phyloP scores from a whole-genome alignment of 2,113 vertebrate species.

The Notothenia coriiceps region DNA sequence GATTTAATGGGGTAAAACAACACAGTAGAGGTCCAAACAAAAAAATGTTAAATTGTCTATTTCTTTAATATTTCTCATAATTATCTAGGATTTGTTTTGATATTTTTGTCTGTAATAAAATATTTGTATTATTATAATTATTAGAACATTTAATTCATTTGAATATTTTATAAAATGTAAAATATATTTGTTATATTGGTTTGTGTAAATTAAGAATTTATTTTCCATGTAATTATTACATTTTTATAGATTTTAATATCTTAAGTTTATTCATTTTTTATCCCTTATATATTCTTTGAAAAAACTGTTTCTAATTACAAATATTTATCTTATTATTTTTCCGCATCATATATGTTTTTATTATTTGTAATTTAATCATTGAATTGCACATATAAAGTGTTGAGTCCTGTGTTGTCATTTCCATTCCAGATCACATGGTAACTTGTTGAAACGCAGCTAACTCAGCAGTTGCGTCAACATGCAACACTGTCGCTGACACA shows the following conservation, averaged over 20 bases:
- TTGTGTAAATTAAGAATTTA: too few species aligned
- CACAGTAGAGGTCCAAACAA: neutral
- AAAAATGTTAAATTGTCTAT: too few species aligned
- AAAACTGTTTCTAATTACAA: neutral
- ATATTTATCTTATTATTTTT: neutral
- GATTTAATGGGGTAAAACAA: too few species aligned
- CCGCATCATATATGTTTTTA: neutral
- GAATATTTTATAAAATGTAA: too few species aligned
- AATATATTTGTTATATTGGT: too few species aligned
- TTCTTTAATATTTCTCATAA: neutral
- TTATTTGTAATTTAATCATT: neutral
- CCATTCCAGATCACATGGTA: slow-evolving; percentile 27
- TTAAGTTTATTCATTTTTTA: neutral
- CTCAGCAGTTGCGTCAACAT: slow-evolving; percentile 52
- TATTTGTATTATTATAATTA: neutral
- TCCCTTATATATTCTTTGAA: neutral
- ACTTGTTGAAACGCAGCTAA: slow-evolving; percentile 41
- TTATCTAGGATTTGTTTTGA: neutral
- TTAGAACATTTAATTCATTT: neutral
- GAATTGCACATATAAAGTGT: neutral
- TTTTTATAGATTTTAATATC: neutral
- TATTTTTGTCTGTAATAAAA: neutral
- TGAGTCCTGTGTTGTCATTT: too few species aligned
- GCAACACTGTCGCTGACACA: slow-evolving; percentile 51
- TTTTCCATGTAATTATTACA: neutral